These are phyloP conservation scores for Dinomys branickii DNA, from an alignment of 2,113 vertebrate species.

Conservation along the genomic window DNA sequence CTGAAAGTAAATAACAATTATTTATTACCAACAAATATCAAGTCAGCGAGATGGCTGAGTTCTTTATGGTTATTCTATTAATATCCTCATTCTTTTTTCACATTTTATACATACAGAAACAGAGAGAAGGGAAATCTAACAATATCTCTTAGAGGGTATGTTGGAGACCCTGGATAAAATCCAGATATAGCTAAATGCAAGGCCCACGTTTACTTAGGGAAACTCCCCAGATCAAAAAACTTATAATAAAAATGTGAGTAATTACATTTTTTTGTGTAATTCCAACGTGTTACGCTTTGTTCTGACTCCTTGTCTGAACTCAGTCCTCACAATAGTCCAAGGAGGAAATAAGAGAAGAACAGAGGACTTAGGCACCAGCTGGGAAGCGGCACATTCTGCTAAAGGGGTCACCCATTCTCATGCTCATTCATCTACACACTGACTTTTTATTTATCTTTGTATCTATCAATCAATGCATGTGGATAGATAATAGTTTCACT, in stretches of 20 bases:
- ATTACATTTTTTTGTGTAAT: not conserved
- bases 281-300: not conserved
- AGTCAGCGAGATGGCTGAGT: not conserved
- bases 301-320: not conserved
- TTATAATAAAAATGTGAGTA: not conserved
- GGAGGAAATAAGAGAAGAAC: not conserved
- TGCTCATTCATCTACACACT: not conserved
- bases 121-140: not conserved
- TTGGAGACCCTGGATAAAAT: not conserved
- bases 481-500: not conserved
- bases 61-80: not conserved
- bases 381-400: not conserved
- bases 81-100: not conserved
- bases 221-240: not conserved
- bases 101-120: not conserved
- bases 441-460: not conserved
- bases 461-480: not conserved
- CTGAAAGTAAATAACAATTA: conserved; percentile 15
- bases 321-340: not conserved
- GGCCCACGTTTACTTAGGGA: not conserved
- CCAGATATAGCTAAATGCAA: not conserved
- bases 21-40: not conserved
- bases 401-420: not conserved
- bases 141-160: not conserved
- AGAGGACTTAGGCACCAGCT: too few species aligned